A percentile compares a stretch with the other conserved stretches of the same genome.
Conservation (phyloP, 1,140 invertebrate genomes). For the Thaumatotibia leucotreta region DNA sequence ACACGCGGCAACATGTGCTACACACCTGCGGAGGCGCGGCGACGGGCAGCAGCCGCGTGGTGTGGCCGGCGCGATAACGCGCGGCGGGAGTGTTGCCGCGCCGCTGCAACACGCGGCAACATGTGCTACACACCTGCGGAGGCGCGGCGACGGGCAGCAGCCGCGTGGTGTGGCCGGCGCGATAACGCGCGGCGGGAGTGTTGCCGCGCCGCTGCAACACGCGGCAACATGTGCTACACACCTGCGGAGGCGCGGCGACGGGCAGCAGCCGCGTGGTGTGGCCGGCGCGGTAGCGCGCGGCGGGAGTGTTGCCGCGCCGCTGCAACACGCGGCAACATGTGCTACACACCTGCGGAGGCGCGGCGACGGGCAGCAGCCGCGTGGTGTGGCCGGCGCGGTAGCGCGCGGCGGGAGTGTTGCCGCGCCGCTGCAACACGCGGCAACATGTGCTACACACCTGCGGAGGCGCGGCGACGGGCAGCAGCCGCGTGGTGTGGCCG, state of each 20-base stretch:
- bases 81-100: constrained; percentile 84
- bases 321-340: constrained; percentile 88
- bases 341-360: too few species aligned
- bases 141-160: constrained; percentile 45
- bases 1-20: constrained; percentile 29
- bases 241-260: not conserved
- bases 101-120: constrained; percentile 84
- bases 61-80: constrained; percentile 67
- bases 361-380: too few species aligned
- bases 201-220: constrained; percentile 83
- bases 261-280: constrained; percentile 83
- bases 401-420: too few species aligned
- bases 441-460: too few species aligned
- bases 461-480: too few species aligned
- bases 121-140: constrained; percentile 10
- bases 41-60: constrained; percentile 37
- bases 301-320: constrained; percentile 80
- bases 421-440: too few species aligned
- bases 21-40: constrained; percentile 29
- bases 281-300: constrained; percentile 20
- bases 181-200: constrained; percentile 84
- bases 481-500: too few species aligned
- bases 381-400: too few species aligned
- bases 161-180: constrained; percentile 25
- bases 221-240: constrained; percentile 83